A percentile compares a stretch with the other conserved stretches of the same genome.
Conservation (phyloP, 2,113 vertebrate species). For the Cochlearius cochlearius region DNA sequence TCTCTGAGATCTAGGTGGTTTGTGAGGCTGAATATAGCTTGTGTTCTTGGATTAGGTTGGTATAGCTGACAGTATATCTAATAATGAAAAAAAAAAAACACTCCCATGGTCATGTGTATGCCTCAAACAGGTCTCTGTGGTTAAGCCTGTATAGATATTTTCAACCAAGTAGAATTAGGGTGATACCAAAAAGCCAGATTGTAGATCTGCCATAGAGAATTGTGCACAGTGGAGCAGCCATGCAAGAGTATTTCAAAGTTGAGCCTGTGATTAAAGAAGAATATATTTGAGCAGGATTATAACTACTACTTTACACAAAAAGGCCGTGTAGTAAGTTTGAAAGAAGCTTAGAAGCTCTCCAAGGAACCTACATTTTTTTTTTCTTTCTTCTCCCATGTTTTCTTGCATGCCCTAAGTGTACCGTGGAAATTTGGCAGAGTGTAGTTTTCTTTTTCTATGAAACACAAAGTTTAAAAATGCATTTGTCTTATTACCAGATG, state of each 20-base stretch:
- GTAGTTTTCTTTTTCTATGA: not conserved
- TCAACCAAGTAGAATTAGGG: not conserved
- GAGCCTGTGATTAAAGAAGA: not conserved
- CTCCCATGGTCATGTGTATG: not conserved
- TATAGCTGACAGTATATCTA: not conserved
- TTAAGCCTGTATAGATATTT: not conserved
- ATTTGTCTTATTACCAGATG: not conserved
- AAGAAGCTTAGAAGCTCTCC: not conserved
- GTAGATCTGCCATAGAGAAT: not conserved
- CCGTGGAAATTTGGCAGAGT: not conserved
- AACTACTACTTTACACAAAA: not conserved
- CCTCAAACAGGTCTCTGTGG: not conserved
- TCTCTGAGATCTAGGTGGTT: not conserved
- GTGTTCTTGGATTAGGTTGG: not conserved
- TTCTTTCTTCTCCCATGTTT: fast-evolving
- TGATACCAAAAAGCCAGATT: not conserved
- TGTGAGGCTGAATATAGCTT: not conserved
- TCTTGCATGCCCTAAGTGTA: not conserved
- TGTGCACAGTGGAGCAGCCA: not conserved
- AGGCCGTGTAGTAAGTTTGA: not conserved
- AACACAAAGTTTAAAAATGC: not conserved
- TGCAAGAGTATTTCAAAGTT: not conserved
- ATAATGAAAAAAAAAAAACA: not conserved
- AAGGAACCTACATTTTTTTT: not conserved
- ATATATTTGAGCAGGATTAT: not conserved